These are phyloP conservation scores for Onthophagus sagittarius DNA, from an alignment of 2,888 invertebrate genomes.

Conservation along the genomic window DNA sequence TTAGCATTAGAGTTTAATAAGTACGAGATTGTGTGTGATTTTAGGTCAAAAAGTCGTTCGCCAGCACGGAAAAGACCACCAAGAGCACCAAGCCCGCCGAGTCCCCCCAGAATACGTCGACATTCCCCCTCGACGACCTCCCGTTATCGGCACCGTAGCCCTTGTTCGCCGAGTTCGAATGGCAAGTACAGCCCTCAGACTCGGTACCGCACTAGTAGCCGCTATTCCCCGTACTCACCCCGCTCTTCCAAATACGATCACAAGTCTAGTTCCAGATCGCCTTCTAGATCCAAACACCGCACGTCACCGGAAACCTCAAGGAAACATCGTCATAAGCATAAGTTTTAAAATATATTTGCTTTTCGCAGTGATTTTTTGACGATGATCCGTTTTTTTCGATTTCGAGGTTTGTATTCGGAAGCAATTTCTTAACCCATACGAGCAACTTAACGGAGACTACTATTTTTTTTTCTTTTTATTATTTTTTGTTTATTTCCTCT, in stretches of 20 bases:
- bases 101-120: constrained; percentile 45
- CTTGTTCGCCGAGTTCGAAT: constrained; percentile 42
- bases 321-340: constrained; percentile 55
- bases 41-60: constrained; percentile 48
- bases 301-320: constrained; percentile 49
- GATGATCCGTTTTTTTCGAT: neutral
- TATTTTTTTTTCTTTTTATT: neutral
- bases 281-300: constrained; percentile 21
- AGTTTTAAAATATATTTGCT: constrained; percentile 44
- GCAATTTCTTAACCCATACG: neutral
- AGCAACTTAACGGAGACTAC: neutral
- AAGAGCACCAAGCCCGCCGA: constrained; percentile 43
- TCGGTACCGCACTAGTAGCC: constrained; percentile 30
- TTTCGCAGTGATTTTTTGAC: constrained; percentile 32
- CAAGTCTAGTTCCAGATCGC: constrained; percentile 23
- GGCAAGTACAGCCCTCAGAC: constrained; percentile 44
- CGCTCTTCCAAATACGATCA: constrained; percentile 39
- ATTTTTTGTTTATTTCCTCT: no score
- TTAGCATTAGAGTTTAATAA: constrained; percentile 9
- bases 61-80: constrained; percentile 44
- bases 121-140: constrained; percentile 44
- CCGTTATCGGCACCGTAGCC: constrained; percentile 39
- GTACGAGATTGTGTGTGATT: constrained; percentile 29
- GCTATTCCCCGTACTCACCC: constrained; percentile 42
- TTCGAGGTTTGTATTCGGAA: neutral